phyloP scores from a whole-genome alignment of 2,888 invertebrate species.

The Drosophila siamana region DNA sequence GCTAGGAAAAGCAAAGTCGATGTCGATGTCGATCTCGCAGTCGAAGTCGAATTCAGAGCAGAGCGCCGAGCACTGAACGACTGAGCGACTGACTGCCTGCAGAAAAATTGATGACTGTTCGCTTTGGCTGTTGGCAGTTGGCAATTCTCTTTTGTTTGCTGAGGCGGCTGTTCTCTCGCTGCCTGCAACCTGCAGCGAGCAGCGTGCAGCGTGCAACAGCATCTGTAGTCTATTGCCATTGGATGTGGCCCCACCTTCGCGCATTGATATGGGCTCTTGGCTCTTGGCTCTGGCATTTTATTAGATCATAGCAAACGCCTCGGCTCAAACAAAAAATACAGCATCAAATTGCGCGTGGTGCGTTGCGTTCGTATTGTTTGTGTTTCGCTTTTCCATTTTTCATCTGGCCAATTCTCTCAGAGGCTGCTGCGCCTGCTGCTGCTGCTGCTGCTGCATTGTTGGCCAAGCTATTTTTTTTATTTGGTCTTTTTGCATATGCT shows the following conservation, averaged over 20 bases:
- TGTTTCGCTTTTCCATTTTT: constrained; percentile 7
- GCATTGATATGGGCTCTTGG: constrained; percentile 31
- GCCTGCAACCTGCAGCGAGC: constrained; percentile 52
- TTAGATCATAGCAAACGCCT: constrained; percentile 79
- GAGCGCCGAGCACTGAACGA: constrained; percentile 26
- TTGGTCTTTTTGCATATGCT: constrained; percentile 72
- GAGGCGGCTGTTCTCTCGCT: constrained; percentile 54
- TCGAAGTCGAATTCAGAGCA: constrained; percentile 22
- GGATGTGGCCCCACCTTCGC: constrained; percentile 66
- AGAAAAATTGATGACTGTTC: constrained; percentile 74
- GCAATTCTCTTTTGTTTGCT: constrained; percentile 57
- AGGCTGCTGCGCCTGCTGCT: constrained; percentile 13
- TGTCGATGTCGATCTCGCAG: neutral
- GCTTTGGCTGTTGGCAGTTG: constrained; percentile 17
- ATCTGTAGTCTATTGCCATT: constrained; percentile 28
- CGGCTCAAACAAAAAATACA: constrained; percentile 46
- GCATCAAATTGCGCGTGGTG: constrained; percentile 62
- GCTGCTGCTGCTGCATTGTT: constrained; percentile 62
- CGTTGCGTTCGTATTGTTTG: constrained; percentile 26
- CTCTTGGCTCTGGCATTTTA: constrained; percentile 61
- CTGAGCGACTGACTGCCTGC: constrained; percentile 51
- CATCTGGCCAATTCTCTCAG: constrained; percentile 39
- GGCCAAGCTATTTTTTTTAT: constrained; percentile 40
- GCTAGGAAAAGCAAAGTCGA: constrained; percentile 57
- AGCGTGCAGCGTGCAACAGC: too few species aligned